Percentiles rank a stretch among this genome's conserved stretches.
These are phyloP conservation scores for Troilus luridus DNA, from an alignment of 2,888 invertebrate genomes.

Conservation along the genomic window DNA sequence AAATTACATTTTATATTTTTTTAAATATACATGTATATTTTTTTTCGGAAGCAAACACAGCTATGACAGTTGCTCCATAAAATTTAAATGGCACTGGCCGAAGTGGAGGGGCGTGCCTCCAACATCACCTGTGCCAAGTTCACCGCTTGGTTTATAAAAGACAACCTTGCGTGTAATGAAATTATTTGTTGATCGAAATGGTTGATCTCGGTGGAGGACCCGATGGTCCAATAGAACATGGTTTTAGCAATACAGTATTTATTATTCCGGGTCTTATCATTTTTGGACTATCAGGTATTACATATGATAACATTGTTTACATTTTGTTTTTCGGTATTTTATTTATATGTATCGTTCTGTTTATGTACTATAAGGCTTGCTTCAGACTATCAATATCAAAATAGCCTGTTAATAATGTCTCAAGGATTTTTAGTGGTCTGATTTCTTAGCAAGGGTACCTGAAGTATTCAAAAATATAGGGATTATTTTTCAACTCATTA, in stretches of 20 bases:
- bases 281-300: conserved; percentile 81
- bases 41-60: background rate
- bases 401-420: background rate
- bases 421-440: background rate
- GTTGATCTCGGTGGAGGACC: conserved; percentile 86
- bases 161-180: background rate
- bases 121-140: conserved; percentile 55
- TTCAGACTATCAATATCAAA: background rate
- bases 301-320: conserved; percentile 13
- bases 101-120: conserved; percentile 58
- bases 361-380: background rate
- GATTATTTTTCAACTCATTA: background rate
- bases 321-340: background rate
- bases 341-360: background rate
- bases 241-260: conserved; percentile 90
- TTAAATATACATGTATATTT: background rate
- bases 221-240: conserved; percentile 87
- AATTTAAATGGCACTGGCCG: background rate
- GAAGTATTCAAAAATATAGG: background rate
- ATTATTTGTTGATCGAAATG: conserved; percentile 71
- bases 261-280: conserved; percentile 88
- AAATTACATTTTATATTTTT: background rate
- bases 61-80: background rate
- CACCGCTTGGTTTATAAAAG: conserved; percentile 46
- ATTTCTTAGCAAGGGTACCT: background rate